Conservation (phyloP, 2,797 vertebrate species). For the Lates japonicus region DNA sequence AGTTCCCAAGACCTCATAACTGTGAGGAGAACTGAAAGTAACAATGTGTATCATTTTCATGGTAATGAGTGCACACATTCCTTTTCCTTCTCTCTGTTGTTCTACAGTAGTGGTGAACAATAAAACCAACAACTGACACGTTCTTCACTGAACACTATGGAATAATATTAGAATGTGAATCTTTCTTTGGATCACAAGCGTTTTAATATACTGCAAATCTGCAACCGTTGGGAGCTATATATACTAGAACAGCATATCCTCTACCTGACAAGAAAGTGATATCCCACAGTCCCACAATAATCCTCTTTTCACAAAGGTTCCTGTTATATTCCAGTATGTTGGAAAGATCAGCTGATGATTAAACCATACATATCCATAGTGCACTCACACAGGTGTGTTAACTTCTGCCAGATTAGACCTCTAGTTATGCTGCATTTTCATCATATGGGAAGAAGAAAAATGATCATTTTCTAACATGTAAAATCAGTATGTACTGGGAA, state of each 20-base stretch:
- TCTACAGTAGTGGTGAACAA: neutral
- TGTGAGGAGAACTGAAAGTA: conserved; percentile 7
- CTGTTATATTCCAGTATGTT: neutral
- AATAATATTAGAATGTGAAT: neutral
- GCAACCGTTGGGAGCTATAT: no score
- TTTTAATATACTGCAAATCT: neutral
- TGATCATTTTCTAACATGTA: neutral
- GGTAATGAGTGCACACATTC: neutral
- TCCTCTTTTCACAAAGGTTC: neutral
- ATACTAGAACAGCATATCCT: neutral
- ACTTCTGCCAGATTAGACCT: neutral
- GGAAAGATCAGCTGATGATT: neutral
- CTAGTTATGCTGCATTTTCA: neutral
- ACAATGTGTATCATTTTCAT: conserved; percentile 2
- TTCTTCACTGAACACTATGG: neutral
- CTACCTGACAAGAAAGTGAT: neutral
- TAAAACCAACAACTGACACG: neutral
- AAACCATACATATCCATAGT: neutral
- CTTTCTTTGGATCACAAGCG: neutral
- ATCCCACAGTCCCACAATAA: neutral
- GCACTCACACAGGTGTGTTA: neutral
- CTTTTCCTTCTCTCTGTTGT: neutral
- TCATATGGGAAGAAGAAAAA: neutral
- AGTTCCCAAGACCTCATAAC: conserved; percentile 43
- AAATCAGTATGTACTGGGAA: neutral